Percentiles rank a stretch among this genome's conserved stretches.
phyloP scores from a whole-genome alignment of 1,140 invertebrate species.

The Olivierus martensii region DNA sequence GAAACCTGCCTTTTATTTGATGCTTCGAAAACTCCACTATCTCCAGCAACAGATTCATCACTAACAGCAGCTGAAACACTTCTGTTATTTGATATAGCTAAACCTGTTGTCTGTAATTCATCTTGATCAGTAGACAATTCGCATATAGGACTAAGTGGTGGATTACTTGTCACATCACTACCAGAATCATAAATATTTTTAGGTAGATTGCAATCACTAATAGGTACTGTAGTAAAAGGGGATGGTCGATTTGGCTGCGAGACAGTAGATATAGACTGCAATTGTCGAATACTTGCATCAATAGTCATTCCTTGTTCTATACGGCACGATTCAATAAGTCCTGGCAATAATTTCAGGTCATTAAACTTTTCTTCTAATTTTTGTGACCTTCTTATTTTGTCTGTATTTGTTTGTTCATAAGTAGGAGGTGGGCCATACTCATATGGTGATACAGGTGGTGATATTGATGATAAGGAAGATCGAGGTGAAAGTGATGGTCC shows the following conservation, averaged over 20 bases:
- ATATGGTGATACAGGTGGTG: constrained; percentile 60
- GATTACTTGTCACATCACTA: constrained; percentile 30
- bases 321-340: not conserved
- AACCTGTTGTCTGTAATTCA: constrained; percentile 10
- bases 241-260: too few species aligned
- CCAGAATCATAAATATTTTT: constrained; percentile 25
- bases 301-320: too few species aligned
- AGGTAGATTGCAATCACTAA: not conserved
- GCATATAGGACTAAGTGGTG: constrained; percentile 53
- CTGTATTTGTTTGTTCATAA: constrained; percentile 20
- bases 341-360: constrained; percentile 9
- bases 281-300: too few species aligned
- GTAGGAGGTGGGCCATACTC: constrained; percentile 29
- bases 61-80: constrained; percentile 70
- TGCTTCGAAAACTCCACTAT: constrained; percentile 72
- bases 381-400: constrained; percentile 6
- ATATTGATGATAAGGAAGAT: constrained; percentile 71
- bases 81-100: constrained; percentile 9
- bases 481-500: constrained; percentile 51
- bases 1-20: constrained; percentile 25
- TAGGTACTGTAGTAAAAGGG: too few species aligned
- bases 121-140: constrained; percentile 28
- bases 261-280: too few species aligned
- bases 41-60: constrained; percentile 90
- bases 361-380: constrained; percentile 10